These are phyloP conservation scores for Podarcis muralis DNA, from an alignment of 2,113 vertebrate species.

Conservation along the genomic window DNA sequence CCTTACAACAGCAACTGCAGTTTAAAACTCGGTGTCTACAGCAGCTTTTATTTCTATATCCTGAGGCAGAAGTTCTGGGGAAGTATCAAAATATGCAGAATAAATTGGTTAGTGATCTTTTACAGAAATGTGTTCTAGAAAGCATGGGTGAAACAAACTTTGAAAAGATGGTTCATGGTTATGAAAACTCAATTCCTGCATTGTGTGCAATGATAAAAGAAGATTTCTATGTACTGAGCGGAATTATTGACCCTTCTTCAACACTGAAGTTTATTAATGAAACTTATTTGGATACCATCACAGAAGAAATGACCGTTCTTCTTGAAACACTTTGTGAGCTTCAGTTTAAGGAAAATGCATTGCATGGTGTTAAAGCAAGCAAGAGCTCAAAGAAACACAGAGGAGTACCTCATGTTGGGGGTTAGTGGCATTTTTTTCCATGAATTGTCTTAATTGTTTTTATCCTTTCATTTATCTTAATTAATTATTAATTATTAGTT, in stretches of 20 bases:
- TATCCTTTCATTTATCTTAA: slow-evolving; percentile 7
- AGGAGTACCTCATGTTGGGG: slow-evolving; percentile 76
- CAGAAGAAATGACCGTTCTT: slow-evolving; percentile 81
- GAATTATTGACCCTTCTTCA: slow-evolving; percentile 77
- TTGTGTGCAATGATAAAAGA: slow-evolving; percentile 83
- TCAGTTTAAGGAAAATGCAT: slow-evolving; percentile 83
- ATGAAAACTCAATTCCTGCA: slow-evolving; percentile 73
- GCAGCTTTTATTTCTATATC: slow-evolving; percentile 88
- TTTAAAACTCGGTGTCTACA: slow-evolving; percentile 82
- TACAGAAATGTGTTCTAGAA: slow-evolving; percentile 76
- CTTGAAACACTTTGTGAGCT: slow-evolving; percentile 86
- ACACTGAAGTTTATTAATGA: slow-evolving; percentile 86
- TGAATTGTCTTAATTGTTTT: slow-evolving; percentile 26
- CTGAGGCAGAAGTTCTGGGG: slow-evolving; percentile 85
- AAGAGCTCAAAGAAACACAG: slow-evolving; percentile 82
- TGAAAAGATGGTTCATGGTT: slow-evolving; percentile 76
- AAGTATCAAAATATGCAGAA: slow-evolving; percentile 85
- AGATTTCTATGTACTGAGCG: slow-evolving; percentile 83
- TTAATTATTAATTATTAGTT: too few species aligned
- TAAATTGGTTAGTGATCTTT: slow-evolving; percentile 77
- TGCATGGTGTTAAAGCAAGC: slow-evolving; percentile 75
- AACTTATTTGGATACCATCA: slow-evolving; percentile 85
- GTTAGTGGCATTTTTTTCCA: slow-evolving; percentile 69
- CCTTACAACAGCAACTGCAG: slow-evolving; percentile 63
- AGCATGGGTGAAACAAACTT: slow-evolving; percentile 82